Conservation (phyloP, 2,888 invertebrate species). For the Leptopilina syphax region DNA sequence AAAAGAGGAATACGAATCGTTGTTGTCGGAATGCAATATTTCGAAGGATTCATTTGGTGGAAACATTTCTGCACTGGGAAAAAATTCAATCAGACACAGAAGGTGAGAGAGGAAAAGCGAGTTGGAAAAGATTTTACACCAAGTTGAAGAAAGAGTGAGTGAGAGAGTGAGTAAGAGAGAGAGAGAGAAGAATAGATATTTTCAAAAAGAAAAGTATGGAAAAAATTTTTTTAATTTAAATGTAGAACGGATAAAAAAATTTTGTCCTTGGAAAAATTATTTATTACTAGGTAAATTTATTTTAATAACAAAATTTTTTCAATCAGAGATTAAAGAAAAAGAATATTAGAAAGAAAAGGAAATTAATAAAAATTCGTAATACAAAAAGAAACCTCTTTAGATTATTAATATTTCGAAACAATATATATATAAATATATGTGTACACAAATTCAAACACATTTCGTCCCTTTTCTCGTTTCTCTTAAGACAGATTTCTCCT, state of each 20-base stretch:
- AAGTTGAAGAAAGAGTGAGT: not conserved
- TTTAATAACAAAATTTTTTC: not conserved
- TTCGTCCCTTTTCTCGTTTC: slow-evolving; percentile 7
- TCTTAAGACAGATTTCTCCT: slow-evolving; percentile 35
- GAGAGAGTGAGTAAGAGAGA: not conserved
- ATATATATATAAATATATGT: not conserved
- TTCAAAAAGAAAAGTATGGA: slow-evolving; percentile 41
- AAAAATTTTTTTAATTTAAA: not conserved
- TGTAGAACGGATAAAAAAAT: not conserved
- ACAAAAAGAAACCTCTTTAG: not conserved
- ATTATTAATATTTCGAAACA: not conserved
- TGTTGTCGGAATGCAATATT: slow-evolving; percentile 77
- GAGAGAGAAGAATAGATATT: too few relatives aligned
- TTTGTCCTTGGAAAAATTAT: too few relatives aligned
- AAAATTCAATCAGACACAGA: slow-evolving; percentile 75
- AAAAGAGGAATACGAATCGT: slow-evolving; percentile 74
- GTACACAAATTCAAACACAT: not conserved
- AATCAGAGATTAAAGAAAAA: not conserved
- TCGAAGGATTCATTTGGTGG: slow-evolving; percentile 77
- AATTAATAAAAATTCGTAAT: not conserved
- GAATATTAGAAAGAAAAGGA: not conserved
- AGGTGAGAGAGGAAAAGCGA: slow-evolving; percentile 58
- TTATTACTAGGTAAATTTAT: not conserved
- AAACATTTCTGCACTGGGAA: slow-evolving; percentile 75
- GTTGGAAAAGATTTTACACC: slow-evolving; percentile 47